These are phyloP conservation scores for Phymanthus crucifer DNA, from an alignment of 92 coral and sea anemone species.

Conservation along the genomic window DNA sequence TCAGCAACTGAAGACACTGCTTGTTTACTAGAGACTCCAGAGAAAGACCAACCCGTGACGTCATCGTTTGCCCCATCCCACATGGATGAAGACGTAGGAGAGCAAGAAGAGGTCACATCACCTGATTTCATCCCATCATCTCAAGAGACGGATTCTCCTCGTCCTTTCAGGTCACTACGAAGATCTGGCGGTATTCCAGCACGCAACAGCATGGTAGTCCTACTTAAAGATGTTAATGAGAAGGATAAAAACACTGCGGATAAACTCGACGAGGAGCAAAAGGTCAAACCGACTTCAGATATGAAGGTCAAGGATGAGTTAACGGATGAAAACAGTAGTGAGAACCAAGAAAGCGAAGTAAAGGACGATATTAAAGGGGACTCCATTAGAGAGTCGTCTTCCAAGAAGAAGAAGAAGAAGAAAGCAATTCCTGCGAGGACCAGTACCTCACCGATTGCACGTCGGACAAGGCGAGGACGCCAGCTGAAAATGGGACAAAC, in stretches of 20 bases:
- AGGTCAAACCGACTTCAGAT: neutral
- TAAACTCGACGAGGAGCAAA: neutral
- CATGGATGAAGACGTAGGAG: neutral
- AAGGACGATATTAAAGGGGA: neutral
- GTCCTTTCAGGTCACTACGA: constrained; percentile 64
- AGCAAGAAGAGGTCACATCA: constrained; percentile 54
- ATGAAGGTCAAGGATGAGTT: neutral
- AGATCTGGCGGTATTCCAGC: constrained; percentile 13
- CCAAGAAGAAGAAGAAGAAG: constrained; percentile 17
- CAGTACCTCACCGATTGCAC: constrained; percentile 70
- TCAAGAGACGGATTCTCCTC: constrained; percentile 65
- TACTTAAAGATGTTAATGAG: constrained; percentile 18
- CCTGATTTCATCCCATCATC: constrained; percentile 96
- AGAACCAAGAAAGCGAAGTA: constrained; percentile 5
- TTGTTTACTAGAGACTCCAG: constrained; percentile 20
- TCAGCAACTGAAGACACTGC: neutral
- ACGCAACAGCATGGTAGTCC: constrained; percentile 16
- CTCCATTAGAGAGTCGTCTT: constrained; percentile 12
- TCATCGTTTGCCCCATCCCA: neutral
- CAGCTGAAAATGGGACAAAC: constrained; percentile 34
- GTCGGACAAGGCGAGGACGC: constrained; percentile 68
- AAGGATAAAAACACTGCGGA: constrained; percentile 11
- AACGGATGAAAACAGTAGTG: neutral
- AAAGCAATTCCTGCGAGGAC: neutral
- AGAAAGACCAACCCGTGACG: constrained; percentile 23